These are phyloP conservation scores for Pogoniulus pusillus DNA, from an alignment of 2,797 vertebrate species.

Conservation along the genomic window DNA sequence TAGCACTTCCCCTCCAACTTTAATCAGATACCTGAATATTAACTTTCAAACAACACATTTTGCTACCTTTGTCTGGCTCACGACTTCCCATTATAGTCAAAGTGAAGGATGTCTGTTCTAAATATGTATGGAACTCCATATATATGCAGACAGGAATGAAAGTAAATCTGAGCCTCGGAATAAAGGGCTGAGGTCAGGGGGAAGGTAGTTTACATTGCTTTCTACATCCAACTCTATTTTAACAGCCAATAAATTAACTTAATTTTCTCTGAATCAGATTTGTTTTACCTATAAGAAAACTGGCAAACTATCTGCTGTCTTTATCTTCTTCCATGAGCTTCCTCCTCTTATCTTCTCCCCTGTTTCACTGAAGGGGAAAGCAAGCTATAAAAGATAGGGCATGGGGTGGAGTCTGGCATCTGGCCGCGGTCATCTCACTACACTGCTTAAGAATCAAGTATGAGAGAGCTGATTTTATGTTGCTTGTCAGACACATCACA, in stretches of 20 bases:
- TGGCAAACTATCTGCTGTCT: not conserved
- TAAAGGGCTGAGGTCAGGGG: too few species aligned
- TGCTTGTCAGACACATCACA: not conserved
- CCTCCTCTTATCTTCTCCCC: not conserved
- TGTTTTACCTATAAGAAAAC: not conserved
- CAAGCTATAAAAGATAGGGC: not conserved
- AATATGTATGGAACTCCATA: not conserved
- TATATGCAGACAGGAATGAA: too few species aligned
- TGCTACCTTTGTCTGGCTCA: not conserved
- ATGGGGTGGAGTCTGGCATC: not conserved
- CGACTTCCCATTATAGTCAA: not conserved
- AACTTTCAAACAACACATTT: not conserved
- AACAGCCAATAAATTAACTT: not conserved
- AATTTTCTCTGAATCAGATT: not conserved
- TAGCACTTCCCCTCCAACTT: not conserved
- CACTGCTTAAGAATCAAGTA: not conserved
- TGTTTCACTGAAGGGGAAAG: accelerated
- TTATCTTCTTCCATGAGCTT: not conserved
- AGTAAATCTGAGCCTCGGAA: not conserved
- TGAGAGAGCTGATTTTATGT: not conserved
- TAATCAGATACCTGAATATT: conserved; percentile 13
- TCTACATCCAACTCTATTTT: not conserved
- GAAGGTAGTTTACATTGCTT: not conserved
- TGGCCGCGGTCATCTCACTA: not conserved
- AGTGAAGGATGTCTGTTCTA: not conserved